These are phyloP conservation scores for Ophraella communa DNA, from an alignment of 2,888 invertebrate genomes.

Conservation along the genomic window DNA sequence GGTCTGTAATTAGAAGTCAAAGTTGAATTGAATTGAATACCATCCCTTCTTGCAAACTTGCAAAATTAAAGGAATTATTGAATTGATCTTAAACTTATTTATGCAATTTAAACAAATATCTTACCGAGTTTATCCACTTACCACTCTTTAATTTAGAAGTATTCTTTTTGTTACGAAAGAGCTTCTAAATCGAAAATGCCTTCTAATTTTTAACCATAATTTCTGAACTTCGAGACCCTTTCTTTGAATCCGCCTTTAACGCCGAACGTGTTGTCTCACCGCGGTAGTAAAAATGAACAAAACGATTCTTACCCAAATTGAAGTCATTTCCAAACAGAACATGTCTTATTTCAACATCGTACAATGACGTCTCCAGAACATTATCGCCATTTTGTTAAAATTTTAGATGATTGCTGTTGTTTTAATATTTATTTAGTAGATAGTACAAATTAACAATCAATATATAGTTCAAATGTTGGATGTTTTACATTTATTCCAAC, in stretches of 20 bases:
- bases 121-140: no score
- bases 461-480: no score
- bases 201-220: neutral
- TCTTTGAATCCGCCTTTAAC: neutral
- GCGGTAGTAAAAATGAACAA: neutral
- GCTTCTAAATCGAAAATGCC: neutral
- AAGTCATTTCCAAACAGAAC: conserved; percentile 56
- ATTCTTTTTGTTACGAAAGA: neutral
- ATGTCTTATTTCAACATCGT: conserved; percentile 49
- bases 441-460: neutral
- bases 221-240: neutral
- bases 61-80: no score
- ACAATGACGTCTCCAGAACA: conserved; percentile 12
- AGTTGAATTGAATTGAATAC: no score
- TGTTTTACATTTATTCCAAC: no score
- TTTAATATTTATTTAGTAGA: neutral
- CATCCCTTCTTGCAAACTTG: no score
- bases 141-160: no score
- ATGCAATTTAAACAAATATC: no score
- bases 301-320: conserved; percentile 42
- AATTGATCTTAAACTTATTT: no score
- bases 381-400: conserved; percentile 6
- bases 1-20: no score
- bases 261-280: neutral
- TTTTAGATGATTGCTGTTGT: neutral